These are phyloP conservation scores for Leucoraja erinaceus DNA, from an alignment of 2,113 vertebrate genomes.

Conservation along the genomic window DNA sequence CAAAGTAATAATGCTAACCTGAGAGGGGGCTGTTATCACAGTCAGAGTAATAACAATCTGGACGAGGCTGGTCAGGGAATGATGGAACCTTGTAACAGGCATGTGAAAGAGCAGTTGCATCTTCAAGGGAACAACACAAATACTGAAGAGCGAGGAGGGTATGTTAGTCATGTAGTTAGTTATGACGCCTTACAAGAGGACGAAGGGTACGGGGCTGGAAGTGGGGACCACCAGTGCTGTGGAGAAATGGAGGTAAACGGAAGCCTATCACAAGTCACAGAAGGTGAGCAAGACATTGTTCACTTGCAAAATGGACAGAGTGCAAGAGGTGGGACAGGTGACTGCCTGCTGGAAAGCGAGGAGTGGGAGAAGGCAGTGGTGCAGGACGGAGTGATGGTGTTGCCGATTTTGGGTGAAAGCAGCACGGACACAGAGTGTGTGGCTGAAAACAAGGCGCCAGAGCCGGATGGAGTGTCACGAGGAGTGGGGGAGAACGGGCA, in stretches of 20 bases:
- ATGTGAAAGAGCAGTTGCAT: background rate
- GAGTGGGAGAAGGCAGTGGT: background rate
- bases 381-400: background rate
- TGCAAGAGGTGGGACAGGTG: background rate
- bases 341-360: background rate
- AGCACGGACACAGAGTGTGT: background rate
- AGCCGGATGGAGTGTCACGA: background rate
- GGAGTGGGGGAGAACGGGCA: background rate
- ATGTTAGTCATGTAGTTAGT: background rate
- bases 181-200: background rate
- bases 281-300: background rate
- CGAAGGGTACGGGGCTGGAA: background rate
- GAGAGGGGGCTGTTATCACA: background rate
- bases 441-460: background rate
- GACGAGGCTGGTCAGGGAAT: background rate
- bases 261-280: background rate
- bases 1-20: background rate
- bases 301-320: background rate
- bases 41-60: background rate
- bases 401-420: background rate
- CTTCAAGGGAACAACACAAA: background rate
- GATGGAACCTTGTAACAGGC: background rate
- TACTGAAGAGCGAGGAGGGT: background rate
- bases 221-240: background rate
- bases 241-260: background rate